A percentile compares a stretch with the other conserved stretches of the same genome.
Evolutionary conservation across 2,797 vertebrate species (phyloP).

Genomic region (Microchirus variegatus): DNA sequence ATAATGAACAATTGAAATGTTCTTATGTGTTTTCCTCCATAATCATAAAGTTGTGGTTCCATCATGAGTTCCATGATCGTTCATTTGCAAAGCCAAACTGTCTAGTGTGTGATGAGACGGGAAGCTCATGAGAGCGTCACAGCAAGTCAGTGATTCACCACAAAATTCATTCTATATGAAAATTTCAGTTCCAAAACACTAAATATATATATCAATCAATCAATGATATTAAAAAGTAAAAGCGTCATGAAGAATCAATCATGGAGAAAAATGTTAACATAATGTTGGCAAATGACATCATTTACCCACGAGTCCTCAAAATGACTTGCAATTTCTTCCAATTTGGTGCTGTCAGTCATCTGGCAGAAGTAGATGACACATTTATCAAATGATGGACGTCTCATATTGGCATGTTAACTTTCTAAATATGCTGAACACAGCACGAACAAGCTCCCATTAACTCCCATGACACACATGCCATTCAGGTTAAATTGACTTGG

Average conservation of each 20-base stretch:
- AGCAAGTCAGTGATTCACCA: conserved; percentile 9
- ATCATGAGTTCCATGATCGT: not conserved
- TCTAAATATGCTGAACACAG: conserved; percentile 19
- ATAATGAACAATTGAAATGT: conserved; percentile 2
- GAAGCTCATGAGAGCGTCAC: conserved; percentile 41
- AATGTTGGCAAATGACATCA: conserved; percentile 33
- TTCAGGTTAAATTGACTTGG: not conserved
- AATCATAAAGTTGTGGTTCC: not conserved
- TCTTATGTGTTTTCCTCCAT: not conserved
- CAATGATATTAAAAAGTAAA: conserved; percentile 23
- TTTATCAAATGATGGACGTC: conserved; percentile 54
- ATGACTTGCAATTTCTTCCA: conserved; percentile 49
- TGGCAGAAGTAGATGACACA: conserved; percentile 36
- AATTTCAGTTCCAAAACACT: conserved; percentile 26
- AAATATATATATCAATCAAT: not conserved
- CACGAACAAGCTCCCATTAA: conserved; percentile 38
- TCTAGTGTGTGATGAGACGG: conserved; percentile 25
- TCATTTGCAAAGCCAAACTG: conserved; percentile 12
- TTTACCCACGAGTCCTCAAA: conserved; percentile 62
- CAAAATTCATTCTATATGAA: conserved; percentile 6
- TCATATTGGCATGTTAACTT: conserved; percentile 31
- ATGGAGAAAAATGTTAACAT: conserved; percentile 12
- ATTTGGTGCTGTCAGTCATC: conserved; percentile 67
- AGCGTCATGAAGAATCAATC: conserved; percentile 29
- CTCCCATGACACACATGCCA: conserved; percentile 13